Evolutionary conservation across 2,797 vertebrate species (phyloP), one percentile per base, ranked within the genome.

Genomic region (Megalops cyprinoides): DNA sequence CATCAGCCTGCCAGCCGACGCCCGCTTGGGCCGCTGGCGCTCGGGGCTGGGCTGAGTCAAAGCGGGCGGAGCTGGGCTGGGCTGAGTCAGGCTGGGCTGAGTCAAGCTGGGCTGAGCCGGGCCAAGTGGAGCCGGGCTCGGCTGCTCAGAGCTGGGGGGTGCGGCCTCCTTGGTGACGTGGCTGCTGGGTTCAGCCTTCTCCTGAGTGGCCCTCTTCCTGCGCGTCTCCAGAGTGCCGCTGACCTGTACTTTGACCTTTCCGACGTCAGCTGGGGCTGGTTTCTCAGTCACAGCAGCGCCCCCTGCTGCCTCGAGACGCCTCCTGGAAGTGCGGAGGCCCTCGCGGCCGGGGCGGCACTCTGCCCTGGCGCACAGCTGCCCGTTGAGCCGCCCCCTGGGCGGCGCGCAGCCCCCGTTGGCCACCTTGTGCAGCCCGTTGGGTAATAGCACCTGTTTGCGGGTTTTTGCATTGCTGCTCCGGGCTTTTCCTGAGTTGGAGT

Each of bases 401-500:
- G 96, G 97, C 87, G 92, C 89, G 5, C 86, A 25, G 56, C 14
- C 86, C 75, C 79, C 56, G 15, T 75, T 84, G 76, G 87, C 83
- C 83, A 79, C 86, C 87, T 92, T 95, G 94, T 96, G 96, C 93
- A 94, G 93, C 91, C 95, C 94, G 87, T 96, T 97, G 91, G 97
- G 96, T 93, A 97, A 95, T 97, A 99, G 98, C 97, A 99, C 98
- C 97, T 98, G 97, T 97, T 99, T 98, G 94, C 97, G 97, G 91
- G 97, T 98, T 98, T 99, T 99, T 99, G 98, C 97, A 98, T 98
- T 97, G 96, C 97, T 98, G 96, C 96, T 96, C 96, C 96, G 96
- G 94, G 92, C 95, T 98, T 97, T 99, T 96, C 98, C 98, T 99
- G 98, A 99, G 98, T 97, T 95, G 96, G 90, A 91, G 91, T 91